Evolutionary conservation across 2,888 invertebrate species (phyloP), one percentile per base, ranked within the genome.

Genomic region (Oeneis ivallda): DNA sequence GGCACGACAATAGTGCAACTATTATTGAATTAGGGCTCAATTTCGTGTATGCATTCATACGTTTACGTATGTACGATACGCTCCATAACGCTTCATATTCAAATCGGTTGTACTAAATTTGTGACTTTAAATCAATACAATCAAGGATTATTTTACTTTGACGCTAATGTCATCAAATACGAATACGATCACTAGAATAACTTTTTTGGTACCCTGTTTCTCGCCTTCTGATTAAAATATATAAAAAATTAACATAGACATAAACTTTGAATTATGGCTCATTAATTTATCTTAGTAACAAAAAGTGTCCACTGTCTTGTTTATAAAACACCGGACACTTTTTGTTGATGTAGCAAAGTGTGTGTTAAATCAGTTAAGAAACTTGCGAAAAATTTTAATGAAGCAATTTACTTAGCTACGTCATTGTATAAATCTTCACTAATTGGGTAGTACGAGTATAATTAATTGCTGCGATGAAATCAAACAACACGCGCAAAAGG

Each of bases 221-320:
- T 39, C 56, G 15, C 17, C n/a, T 41, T 32, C 17, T 19, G 56
- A 56, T 56, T 13, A n/a, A n/a, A n/a, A n/a, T n/a, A n/a, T n/a
- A n/a, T n/a, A n/a, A n/a, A 67, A 61, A 34, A 64, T 56, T 54
- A 39, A 53, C 58, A 64, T 60, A 66, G 59, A 50, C 64, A 60
- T 61, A 67, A 64, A 60, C 56, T 64, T 61, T 61, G 19, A 57
- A 45, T 64, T 45, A 64, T 37, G 43, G 52, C 49, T 19, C 41
- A 17, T 50, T 58, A 50, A n/a, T n/a, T 50, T 13, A 13, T 54
- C 19, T 7, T 37, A 8, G 49, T 49, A 19, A 49, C 13, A 43
- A 43, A 43, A 43, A 13, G 13, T 8, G 3, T 43, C 13, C 13
- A 50, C 3, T 19, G 11, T 50, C 26, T 50, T 13, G 8, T 8